These are phyloP conservation scores for Conus ventricosus DNA, from an alignment of 1,140 invertebrate species.

Conservation along the genomic window DNA sequence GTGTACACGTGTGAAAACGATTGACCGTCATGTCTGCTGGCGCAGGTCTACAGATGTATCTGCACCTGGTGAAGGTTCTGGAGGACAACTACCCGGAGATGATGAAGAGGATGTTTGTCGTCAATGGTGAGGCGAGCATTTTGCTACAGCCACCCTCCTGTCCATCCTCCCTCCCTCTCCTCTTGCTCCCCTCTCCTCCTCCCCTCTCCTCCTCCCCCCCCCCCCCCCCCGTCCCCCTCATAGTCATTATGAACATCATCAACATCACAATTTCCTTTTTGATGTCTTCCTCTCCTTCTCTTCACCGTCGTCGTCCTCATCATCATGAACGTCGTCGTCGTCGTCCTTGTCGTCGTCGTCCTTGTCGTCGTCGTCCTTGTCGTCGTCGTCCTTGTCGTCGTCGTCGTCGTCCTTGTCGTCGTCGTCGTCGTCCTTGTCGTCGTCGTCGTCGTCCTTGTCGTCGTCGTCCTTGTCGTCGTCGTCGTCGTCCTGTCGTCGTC, in stretches of 20 bases:
- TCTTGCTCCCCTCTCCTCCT: not conserved
- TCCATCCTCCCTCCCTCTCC: not conserved
- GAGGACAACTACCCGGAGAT: conserved; percentile 84
- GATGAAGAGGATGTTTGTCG: conserved; percentile 88
- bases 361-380: not conserved
- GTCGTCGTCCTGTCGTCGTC: too few species aligned
- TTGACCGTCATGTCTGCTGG: too few species aligned
- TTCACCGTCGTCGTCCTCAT: too few species aligned
- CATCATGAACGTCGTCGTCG: not conserved
- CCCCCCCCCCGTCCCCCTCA: not conserved
- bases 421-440: not conserved
- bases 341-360: not conserved
- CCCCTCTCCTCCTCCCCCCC: not conserved
- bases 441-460: not conserved
- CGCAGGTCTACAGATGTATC: conserved; percentile 84
- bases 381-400: not conserved
- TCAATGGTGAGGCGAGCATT: conserved; percentile 79
- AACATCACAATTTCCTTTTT: too few species aligned
- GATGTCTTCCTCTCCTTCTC: too few species aligned
- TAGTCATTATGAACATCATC: not conserved
- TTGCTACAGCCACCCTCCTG: not conserved
- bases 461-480: not conserved
- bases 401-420: not conserved
- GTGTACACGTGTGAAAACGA: too few species aligned
- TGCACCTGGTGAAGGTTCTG: conserved; percentile 84